These are phyloP conservation scores for Pseudomyrmex gracilis DNA, from an alignment of 1,140 invertebrate genomes.

Conservation along the genomic window DNA sequence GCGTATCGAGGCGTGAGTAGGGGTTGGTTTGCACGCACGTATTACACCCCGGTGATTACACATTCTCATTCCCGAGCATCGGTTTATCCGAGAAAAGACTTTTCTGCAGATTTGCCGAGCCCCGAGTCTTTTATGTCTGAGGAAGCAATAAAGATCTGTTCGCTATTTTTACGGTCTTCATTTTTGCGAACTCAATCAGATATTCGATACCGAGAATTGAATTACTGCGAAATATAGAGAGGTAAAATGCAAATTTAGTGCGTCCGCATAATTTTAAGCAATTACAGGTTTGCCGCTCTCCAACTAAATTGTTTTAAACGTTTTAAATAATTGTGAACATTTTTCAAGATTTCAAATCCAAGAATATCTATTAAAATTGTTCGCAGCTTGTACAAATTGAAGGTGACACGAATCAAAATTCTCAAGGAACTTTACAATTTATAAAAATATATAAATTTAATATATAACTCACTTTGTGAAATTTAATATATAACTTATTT, in stretches of 20 bases:
- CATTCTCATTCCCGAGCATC: not conserved
- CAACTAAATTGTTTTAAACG: not conserved
- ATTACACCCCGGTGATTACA: slow-evolving; percentile 52
- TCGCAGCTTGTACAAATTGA: too few species aligned
- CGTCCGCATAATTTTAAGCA: too few species aligned
- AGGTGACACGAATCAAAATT: too few species aligned
- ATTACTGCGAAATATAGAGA: not conserved
- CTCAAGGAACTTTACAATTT: too few species aligned
- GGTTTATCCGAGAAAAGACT: slow-evolving; percentile 5
- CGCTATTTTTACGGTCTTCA: slow-evolving; percentile 11
- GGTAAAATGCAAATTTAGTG: not conserved
- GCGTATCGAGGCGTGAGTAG: slow-evolving; percentile 65
- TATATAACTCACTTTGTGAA: too few species aligned
- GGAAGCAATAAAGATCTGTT: not conserved
- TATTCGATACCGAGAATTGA: not conserved
- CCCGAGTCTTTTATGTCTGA: not conserved
- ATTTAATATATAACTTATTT: too few species aligned
- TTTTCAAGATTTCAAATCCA: too few species aligned
- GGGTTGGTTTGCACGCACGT: slow-evolving; percentile 50
- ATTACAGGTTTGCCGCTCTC: too few species aligned
- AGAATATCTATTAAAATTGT: too few species aligned
- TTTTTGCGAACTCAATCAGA: not conserved
- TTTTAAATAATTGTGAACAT: too few species aligned
- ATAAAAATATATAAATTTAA: too few species aligned
- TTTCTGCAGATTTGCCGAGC: not conserved